phyloP scores from a whole-genome alignment of 2,797 vertebrate genomes.

The Gephyroberyx darwinii region DNA sequence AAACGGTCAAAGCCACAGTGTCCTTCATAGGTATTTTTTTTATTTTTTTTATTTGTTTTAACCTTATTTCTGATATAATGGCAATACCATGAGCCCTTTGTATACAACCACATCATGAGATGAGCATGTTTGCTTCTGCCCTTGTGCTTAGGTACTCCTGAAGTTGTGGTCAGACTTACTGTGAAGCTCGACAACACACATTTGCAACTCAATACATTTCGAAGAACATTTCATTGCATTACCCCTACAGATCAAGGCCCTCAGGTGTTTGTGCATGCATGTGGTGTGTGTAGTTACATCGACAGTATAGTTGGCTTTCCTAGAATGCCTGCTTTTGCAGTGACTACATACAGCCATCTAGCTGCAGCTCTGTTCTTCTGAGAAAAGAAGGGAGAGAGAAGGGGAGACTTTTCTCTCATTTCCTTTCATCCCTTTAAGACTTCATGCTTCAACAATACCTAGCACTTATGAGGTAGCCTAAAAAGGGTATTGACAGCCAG shows the following conservation, averaged over 20 bases:
- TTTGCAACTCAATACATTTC: neutral
- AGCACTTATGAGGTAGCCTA: slow-evolving; percentile 40
- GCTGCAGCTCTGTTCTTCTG: slow-evolving; percentile 72
- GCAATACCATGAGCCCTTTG: slow-evolving; percentile 2
- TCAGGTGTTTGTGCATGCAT: slow-evolving; percentile 46
- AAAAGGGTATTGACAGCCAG: slow-evolving; percentile 26
- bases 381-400: slow-evolving; percentile 29
- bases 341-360: slow-evolving; percentile 79
- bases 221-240: slow-evolving; percentile 23
- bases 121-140: neutral
- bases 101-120: neutral
- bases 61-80: no score
- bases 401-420: slow-evolving; percentile 36
- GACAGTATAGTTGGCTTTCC: slow-evolving; percentile 60
- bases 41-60: slow-evolving; percentile 5
- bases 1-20: no score
- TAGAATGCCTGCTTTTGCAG: slow-evolving; percentile 67
- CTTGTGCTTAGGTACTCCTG: slow-evolving; percentile 5
- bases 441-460: slow-evolving; percentile 29
- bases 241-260: slow-evolving; percentile 36
- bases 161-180: neutral
- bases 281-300: slow-evolving; percentile 35
- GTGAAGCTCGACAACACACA: slow-evolving; percentile 8
- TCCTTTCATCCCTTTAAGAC: slow-evolving; percentile 36
- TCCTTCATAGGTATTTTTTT: no score